Evolutionary conservation across 2,888 invertebrate species (phyloP), one percentile per base, ranked within the genome.

Genomic region (Gasteruption jaculator): DNA sequence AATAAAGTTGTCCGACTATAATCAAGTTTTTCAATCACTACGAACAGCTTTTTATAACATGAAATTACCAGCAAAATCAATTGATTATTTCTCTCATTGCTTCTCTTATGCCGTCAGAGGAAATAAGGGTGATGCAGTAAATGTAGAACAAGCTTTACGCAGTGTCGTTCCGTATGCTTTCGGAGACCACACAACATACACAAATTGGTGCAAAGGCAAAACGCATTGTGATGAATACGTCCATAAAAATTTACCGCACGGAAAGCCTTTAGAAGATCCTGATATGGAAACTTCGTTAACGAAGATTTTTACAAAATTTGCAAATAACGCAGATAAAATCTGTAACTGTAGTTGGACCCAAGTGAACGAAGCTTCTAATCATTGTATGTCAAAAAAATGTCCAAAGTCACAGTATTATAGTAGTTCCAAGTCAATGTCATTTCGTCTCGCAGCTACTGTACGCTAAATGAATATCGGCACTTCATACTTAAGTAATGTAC

Each of bases 151-250:
- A 15, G 32, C 41, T 10, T 18, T 41, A 18, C 5, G 15, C 3
- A 34, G 25, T n/a, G 29, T 41, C 5, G 41, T 41, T 27, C 34
- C 34, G 18, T 29, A 41, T 26, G 34, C 34, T 26, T 43, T 41
- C 16, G 34, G 31, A 16, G 30, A 33, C 6, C 34, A 42, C 21
- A 10, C 12, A 21, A 27, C 21, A 10, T 42, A 37, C 15, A 22
- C 24, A 18, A n/a, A 42, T 21, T 42, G 42, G 42, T 42, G 42
- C 18, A 8, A 5, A 10, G 20, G 11, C 10, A 20, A 34, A 21
- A 22, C 8, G 5, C 10, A 5, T 29, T 4, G 22, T 4, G 5
- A 34, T 5, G 10, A 5, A 7, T 21, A 34, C 22, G 5, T 11
- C 19, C 21, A 34, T 22, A 20, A 34, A 21, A 11, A 22, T 21